Percentiles rank a stretch among this genome's conserved stretches.
Conservation (phyloP, 2,113 vertebrate species). For the Grammomys dolichurus region DNA sequence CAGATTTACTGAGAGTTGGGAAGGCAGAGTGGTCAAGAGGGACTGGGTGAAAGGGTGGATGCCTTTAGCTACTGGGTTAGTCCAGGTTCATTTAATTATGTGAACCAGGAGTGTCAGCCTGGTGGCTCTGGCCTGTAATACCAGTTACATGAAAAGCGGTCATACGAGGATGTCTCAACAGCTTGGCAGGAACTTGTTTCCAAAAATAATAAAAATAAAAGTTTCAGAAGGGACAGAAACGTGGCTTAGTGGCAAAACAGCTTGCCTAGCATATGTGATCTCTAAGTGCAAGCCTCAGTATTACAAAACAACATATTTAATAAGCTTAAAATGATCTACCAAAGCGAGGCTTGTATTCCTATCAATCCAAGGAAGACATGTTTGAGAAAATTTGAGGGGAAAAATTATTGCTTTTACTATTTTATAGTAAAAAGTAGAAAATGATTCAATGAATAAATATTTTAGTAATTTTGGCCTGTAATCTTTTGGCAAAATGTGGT, state of each 20-base stretch:
- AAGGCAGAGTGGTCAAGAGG: background rate
- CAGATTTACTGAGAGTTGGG: background rate
- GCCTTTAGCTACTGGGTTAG: background rate
- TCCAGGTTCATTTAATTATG: background rate
- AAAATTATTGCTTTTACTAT: constrained; percentile 24
- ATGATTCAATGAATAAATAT: constrained; percentile 9
- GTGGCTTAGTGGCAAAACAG: background rate
- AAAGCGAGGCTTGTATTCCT: background rate
- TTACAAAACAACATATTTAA: background rate
- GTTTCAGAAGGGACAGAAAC: background rate
- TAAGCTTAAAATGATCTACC: background rate
- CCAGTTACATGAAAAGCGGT: background rate
- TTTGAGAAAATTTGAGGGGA: background rate
- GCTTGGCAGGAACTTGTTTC: background rate
- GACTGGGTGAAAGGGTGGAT: background rate
- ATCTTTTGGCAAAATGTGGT: background rate
- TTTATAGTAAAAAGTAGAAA: constrained; percentile 31
- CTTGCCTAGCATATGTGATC: background rate
- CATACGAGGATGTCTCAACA: background rate
- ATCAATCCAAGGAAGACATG: constrained; percentile 8
- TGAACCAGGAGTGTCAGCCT: background rate
- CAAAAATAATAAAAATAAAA: background rate
- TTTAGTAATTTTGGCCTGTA: background rate
- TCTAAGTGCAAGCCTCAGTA: background rate
- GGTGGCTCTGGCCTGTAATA: background rate